A percentile compares a stretch with the other conserved stretches of the same genome.
These are phyloP conservation scores for Pseudopodoces humilis DNA, from an alignment of 2,113 vertebrate genomes.

Conservation along the genomic window DNA sequence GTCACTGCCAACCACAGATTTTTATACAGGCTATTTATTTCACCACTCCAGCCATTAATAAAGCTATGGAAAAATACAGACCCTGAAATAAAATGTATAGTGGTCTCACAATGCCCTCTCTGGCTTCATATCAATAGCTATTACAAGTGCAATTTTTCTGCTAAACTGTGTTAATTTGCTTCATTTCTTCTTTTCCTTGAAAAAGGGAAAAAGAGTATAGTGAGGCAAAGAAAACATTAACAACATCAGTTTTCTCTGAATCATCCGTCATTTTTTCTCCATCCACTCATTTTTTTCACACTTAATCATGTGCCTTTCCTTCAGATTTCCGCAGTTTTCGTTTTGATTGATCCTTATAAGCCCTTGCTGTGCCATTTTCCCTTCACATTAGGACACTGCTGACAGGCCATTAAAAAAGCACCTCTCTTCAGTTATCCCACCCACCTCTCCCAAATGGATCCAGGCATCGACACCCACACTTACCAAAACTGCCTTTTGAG, in stretches of 20 bases:
- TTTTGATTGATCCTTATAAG: conserved; percentile 26
- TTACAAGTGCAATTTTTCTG: background rate
- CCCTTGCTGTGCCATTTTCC: background rate
- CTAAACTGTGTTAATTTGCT: background rate
- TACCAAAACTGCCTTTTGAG: background rate
- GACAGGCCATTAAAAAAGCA: background rate
- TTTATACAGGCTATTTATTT: background rate
- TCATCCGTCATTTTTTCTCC: background rate
- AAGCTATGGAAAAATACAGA: background rate
- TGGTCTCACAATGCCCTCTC: background rate
- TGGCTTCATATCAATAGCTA: background rate
- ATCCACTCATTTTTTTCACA: conserved; percentile 19
- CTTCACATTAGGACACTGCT: background rate
- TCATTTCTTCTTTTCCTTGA: background rate
- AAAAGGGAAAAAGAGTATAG: background rate
- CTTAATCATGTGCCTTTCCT: conserved; percentile 36
- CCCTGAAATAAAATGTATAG: background rate
- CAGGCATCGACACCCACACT: background rate
- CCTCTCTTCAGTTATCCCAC: background rate
- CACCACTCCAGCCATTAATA: background rate
- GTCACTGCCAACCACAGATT: background rate
- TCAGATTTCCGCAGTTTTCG: background rate
- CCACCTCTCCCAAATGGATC: background rate
- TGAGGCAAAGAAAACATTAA: background rate
- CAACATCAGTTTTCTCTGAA: conserved; percentile 36